A percentile compares a stretch with the other conserved stretches of the same genome.
Evolutionary conservation across 2,113 vertebrate genomes (phyloP).

Genomic region (human (Homo sapiens)): DNA sequence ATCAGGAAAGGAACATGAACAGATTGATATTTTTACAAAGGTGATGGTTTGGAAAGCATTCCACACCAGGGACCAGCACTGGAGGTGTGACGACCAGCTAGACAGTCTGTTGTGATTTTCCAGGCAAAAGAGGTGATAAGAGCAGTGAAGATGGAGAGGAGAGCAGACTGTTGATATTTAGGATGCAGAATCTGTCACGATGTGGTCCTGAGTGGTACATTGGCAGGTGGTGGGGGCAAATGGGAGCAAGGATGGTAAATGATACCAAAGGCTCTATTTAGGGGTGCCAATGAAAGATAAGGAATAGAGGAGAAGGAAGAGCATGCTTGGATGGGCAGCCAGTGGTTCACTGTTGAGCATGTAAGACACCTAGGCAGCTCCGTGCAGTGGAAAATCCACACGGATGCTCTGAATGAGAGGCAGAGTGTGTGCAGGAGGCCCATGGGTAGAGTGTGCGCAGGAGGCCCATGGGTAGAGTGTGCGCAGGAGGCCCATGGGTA

Average conservation of each 20-base stretch:
- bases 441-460: too few relatives aligned
- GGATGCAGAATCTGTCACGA: rapidly evolving
- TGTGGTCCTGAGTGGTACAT: background rate
- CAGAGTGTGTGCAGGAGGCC: background rate
- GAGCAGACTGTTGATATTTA: rapidly evolving
- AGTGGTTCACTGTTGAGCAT: rapidly evolving
- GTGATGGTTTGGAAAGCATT: background rate
- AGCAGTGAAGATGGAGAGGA: too few relatives aligned
- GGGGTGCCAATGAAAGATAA: rapidly evolving
- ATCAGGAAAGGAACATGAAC: background rate
- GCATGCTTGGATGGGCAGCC: rapidly evolving
- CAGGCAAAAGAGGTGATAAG: background rate
- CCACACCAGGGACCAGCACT: background rate
- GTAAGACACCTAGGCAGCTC: background rate
- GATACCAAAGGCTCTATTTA: background rate
- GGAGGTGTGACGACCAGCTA: background rate
- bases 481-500: too few relatives aligned
- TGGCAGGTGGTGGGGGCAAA: background rate
- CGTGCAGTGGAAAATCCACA: background rate
- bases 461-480: too few relatives aligned
- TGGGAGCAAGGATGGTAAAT: background rate
- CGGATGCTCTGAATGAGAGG: rapidly evolving
- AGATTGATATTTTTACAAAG: background rate
- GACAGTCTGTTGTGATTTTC: background rate
- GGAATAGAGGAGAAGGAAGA: background rate